Evolutionary conservation across 2,113 vertebrate species (phyloP), one percentile per base, ranked within the genome.

Genomic region (Limanda limanda): DNA sequence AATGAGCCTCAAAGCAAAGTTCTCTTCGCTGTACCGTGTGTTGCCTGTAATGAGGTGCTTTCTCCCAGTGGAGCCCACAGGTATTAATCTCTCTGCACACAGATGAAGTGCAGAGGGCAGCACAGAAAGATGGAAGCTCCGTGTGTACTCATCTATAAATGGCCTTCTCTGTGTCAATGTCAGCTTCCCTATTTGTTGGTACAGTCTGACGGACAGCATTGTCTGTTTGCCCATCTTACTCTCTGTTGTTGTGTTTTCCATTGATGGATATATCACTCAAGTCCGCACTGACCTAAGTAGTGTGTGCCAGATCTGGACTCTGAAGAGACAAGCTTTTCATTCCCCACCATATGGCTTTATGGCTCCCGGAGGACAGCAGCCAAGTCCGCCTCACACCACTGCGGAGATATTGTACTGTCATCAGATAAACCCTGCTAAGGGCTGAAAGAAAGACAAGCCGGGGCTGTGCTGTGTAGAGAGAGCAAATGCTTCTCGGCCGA

Each of bases 51-150:
- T 86, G 57, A 85, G 64, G 45, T 71, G 37, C 21, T 60, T 67
- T 83, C 48, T 81, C 76, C 48, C 20, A 4, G 64, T 18, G 37
- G 40, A 56, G 54, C 61, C 67, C 69, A 60, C 74, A 65, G 37
- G 31, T 71, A 55, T 45, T 82, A 68, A 86, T 81, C 73, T 75
- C 57, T 70, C 52, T 59, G 40, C 31, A 37, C 77, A 63, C 64
- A 66, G 59, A 74, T 60, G 64, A 79, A 57, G 24, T 20, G 1
- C 9, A 14, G 24, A 21, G 61, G 67, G 47, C 31, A 27, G n/a
- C 15, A 18, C 60, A 3, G 51, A n/a, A 54, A 54, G 51, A 54
- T 54, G 51, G 51, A 54, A 42, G 57, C 45, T 61, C 55, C 37
- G 17, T 66, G 24, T 58, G 61, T 75, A 25, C 72, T 74, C 64